Evolutionary conservation across 2,888 invertebrate genomes (phyloP).

Genomic region (Cerceris rybyensis): DNA sequence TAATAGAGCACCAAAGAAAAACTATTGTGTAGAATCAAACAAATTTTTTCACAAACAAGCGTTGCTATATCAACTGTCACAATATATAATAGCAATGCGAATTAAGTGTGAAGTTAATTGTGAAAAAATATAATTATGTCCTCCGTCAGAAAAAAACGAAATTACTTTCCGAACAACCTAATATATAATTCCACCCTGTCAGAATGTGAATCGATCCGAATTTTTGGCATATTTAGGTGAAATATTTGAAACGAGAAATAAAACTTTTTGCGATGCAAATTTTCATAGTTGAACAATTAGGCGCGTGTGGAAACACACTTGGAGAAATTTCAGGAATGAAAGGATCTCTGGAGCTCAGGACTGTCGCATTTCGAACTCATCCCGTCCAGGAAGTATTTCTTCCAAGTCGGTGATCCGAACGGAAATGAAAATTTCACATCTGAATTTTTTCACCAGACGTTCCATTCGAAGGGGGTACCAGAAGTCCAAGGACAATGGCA

Average conservation of each 20-base stretch:
- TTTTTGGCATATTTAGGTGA: neutral
- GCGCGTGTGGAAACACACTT: neutral
- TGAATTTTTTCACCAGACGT: slow-evolving; percentile 75
- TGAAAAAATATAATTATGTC: no score
- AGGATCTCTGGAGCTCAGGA: slow-evolving; percentile 40
- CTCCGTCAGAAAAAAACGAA: no score
- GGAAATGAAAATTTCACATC: slow-evolving; percentile 81
- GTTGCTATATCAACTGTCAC: no score
- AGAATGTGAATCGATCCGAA: no score
- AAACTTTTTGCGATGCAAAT: neutral
- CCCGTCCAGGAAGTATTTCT: slow-evolving; percentile 80
- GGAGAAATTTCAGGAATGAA: slow-evolving; percentile 38
- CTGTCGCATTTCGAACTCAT: slow-evolving; percentile 36
- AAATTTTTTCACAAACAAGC: no score
- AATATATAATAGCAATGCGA: no score
- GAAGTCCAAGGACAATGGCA: slow-evolving; percentile 72
- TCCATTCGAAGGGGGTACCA: slow-evolving; percentile 55
- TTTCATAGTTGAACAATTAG: neutral
- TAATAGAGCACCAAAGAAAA: no score
- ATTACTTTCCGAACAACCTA: no score
- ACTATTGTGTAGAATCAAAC: no score
- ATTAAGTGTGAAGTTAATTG: no score
- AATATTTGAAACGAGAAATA: neutral
- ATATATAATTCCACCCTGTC: no score
- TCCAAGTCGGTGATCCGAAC: slow-evolving; percentile 78